phyloP scores from a whole-genome alignment of 2,888 invertebrate genomes.

The Chalcis sispes region DNA sequence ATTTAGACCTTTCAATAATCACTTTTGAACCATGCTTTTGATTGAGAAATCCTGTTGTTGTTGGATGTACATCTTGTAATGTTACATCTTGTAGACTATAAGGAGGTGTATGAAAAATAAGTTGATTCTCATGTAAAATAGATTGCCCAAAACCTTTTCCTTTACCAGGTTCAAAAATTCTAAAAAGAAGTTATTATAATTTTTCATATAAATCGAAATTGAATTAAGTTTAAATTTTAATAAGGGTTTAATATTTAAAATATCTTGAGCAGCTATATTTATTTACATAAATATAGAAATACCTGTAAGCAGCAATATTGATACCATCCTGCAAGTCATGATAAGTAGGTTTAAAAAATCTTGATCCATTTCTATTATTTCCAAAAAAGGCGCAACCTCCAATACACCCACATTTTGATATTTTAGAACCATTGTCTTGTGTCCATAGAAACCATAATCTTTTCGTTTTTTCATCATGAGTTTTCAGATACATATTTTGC shows the following conservation, averaged over 20 bases:
- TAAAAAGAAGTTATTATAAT: slow-evolving; percentile 64
- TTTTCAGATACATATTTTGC: slow-evolving; percentile 88
- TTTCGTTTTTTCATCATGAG: slow-evolving; percentile 90
- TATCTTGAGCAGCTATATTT: too few relatives aligned
- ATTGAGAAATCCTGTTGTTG: slow-evolving; percentile 63
- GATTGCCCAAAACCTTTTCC: slow-evolving; percentile 97
- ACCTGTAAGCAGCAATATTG: slow-evolving; percentile 88
- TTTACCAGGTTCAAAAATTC: slow-evolving; percentile 85
- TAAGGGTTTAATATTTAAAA: too few relatives aligned
- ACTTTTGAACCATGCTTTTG: slow-evolving; percentile 63
- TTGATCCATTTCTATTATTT: slow-evolving; percentile 90
- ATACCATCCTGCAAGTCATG: slow-evolving; percentile 89
- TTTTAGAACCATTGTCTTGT: slow-evolving; percentile 80
- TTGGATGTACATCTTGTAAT: slow-evolving; percentile 80
- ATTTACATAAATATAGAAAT: slow-evolving; percentile 65
- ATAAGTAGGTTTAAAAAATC: slow-evolving; percentile 91
- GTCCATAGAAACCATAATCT: slow-evolving; percentile 98
- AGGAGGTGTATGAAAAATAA: slow-evolving; percentile 94
- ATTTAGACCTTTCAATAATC: slow-evolving; percentile 72
- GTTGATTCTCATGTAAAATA: slow-evolving; percentile 89
- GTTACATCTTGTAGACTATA: slow-evolving; percentile 88
- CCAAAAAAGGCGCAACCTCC: slow-evolving; percentile 98
- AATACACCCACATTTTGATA: slow-evolving; percentile 93
- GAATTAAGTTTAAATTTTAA: too few relatives aligned
- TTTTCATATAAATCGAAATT: too few relatives aligned